Base-by-base conservation (phyloP, 2,113 vertebrate genomes). In the Oceanites oceanicus region DNA sequence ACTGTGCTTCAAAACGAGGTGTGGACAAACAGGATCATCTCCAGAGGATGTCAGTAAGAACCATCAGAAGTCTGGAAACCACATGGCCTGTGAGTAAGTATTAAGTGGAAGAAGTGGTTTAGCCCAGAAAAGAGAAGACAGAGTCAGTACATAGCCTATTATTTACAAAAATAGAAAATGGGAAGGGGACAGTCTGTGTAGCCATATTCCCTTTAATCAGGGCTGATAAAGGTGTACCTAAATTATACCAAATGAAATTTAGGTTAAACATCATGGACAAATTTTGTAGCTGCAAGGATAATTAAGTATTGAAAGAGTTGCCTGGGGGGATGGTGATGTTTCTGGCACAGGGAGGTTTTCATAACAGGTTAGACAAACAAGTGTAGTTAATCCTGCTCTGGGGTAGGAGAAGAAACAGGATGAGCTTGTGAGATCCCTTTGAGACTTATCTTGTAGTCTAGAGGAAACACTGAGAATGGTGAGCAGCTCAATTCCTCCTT, bases 201-300 rank as follows among this genome's bases (percentile, higher is more conserved):
- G 62, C 47, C 34, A 10, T 4, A 1, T 59, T 91, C 47, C 36
- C 36, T 86, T 80, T 73, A 34, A 58, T 65, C 34, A 42, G 42
- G 36, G 42, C 40, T 71, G 55, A 44, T 50, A 50, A 36, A 66
- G 50, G 17, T 25, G 15, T 52, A 49, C 59, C 38, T 66, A 27
- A 91, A 44, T n/a, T 26, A 40, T 6, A 53, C 14, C 72, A 53
- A 80, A 40, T 52, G 25, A 84, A 84, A 77, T 58, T 25, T 61
- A 36, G 34, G 19, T 73, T 86, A 73, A 89, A 62, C 16, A 34
- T n/a, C 21, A 22, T 7, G 21, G 59, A 55, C 40, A 53, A 42
- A 77, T 59, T 74, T n/a, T 84, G 73, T 74, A 89, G 87, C 95
- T 93, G 55, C 59, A 59, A 89, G 87, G 56, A 47, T 70, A 75